Evolutionary conservation across 1,140 invertebrate genomes (phyloP).

Genomic region (Adoxophyes honmai): DNA sequence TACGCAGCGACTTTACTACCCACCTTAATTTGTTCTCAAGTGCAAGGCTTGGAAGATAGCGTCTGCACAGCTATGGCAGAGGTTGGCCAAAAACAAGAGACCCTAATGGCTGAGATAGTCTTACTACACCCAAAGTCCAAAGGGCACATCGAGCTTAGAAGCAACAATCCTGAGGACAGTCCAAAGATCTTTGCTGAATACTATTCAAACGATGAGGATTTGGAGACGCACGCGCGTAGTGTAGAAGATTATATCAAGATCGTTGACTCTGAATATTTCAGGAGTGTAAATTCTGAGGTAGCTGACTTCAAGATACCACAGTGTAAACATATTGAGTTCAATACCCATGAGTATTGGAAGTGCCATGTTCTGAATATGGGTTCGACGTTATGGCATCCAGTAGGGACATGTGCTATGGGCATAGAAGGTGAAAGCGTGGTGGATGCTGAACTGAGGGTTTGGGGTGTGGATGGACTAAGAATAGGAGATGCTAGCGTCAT

Average conservation of each 20-base stretch:
- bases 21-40: not conserved
- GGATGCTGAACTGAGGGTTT: constrained; percentile 82
- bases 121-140: not conserved
- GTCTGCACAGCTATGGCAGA: not conserved
- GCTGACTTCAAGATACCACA: constrained; percentile 82
- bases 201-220: not conserved
- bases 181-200: not conserved
- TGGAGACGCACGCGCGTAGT: not conserved
- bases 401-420: constrained; percentile 96
- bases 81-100: not conserved
- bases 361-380: constrained; percentile 84
- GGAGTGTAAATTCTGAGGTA: constrained; percentile 81
- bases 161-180: not conserved
- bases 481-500: constrained; percentile 89
- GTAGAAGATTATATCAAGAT: not conserved
- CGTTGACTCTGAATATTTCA: constrained; percentile 48
- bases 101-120: not conserved
- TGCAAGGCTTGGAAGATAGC: not conserved
- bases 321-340: constrained; percentile 82
- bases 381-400: constrained; percentile 87
- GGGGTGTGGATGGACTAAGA: constrained; percentile 80
- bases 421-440: constrained; percentile 79
- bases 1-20: not conserved
- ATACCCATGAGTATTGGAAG: constrained; percentile 83
- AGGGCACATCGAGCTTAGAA: not conserved